phyloP scores from a whole-genome alignment of 1,140 invertebrate species.

The Drosophila ficusphila region DNA sequence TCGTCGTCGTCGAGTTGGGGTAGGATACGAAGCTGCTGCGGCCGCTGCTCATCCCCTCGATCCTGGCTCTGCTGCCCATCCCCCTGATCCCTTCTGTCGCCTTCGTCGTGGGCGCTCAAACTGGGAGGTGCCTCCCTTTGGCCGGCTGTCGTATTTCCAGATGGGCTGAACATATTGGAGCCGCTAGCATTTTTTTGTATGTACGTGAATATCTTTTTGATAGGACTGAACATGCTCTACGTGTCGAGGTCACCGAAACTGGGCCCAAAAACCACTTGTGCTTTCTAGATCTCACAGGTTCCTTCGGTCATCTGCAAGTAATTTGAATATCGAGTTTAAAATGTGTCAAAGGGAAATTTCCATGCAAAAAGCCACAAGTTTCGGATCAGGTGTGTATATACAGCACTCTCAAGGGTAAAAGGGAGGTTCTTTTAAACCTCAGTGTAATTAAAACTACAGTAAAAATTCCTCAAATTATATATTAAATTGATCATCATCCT shows the following conservation, averaged over 20 bases:
- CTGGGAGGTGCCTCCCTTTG: not conserved
- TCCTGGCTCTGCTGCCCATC: not conserved
- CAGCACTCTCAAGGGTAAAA: not conserved
- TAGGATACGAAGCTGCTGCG: not conserved
- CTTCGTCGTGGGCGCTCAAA: constrained; percentile 19
- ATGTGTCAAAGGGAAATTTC: not conserved
- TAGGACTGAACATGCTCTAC: constrained; percentile 78
- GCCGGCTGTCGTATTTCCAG: constrained; percentile 13
- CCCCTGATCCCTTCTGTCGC: not conserved
- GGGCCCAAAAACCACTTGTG: not conserved
- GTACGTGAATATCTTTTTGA: constrained; percentile 82
- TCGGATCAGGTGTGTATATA: constrained; percentile 21
- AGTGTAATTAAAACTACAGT: too few relatives aligned
- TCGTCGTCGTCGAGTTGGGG: constrained; percentile 39
- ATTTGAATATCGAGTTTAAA: constrained; percentile 6
- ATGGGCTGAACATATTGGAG: constrained; percentile 69
- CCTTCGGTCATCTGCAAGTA: constrained; percentile 41
- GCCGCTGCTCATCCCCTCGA: not conserved
- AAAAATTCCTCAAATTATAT: too few relatives aligned
- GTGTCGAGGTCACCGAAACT: constrained; percentile 5
- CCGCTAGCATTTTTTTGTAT: constrained; percentile 84
- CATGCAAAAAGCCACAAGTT: constrained; percentile 19
- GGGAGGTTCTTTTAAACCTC: too few relatives aligned
- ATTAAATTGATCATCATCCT: too few relatives aligned
- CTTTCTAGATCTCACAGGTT: not conserved